Conservation (phyloP, 2,797 vertebrate genomes). For the Fistularia commersonii region DNA sequence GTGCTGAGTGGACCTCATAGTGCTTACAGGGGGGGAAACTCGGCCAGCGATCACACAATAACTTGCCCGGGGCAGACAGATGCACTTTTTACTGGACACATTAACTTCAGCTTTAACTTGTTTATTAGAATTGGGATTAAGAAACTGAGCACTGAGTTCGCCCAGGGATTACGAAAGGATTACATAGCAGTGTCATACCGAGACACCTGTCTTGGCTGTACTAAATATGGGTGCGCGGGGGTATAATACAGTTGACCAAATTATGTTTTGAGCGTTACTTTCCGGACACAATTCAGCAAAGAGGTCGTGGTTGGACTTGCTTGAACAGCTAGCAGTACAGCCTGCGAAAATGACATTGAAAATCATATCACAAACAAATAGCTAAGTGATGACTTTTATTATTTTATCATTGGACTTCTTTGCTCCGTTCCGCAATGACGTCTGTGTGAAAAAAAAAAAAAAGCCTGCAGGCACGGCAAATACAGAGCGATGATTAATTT, state of each 20-base stretch:
- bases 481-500: too few relatives aligned
- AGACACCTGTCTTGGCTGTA: conserved; percentile 47
- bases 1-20: conserved; percentile 19
- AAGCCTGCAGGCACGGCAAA: too few relatives aligned
- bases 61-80: conserved; percentile 25
- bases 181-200: conserved; percentile 41
- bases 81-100: conserved; percentile 54
- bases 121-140: conserved; percentile 65
- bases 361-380: background rate
- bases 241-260: conserved; percentile 16
- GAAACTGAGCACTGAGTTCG: conserved; percentile 47
- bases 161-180: conserved; percentile 54
- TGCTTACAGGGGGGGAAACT: conserved; percentile 37
- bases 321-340: background rate
- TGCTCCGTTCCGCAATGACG: background rate
- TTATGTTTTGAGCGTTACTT: conserved; percentile 2
- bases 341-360: background rate
- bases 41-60: conserved; percentile 29
- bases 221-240: conserved; percentile 3
- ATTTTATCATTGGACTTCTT: background rate
- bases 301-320: background rate
- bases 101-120: conserved; percentile 55
- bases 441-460: background rate
- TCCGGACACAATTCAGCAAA: background rate
- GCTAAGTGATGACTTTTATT: background rate